Conservation (phyloP, 2,888 invertebrate genomes). For the Uloborus plumipes region DNA sequence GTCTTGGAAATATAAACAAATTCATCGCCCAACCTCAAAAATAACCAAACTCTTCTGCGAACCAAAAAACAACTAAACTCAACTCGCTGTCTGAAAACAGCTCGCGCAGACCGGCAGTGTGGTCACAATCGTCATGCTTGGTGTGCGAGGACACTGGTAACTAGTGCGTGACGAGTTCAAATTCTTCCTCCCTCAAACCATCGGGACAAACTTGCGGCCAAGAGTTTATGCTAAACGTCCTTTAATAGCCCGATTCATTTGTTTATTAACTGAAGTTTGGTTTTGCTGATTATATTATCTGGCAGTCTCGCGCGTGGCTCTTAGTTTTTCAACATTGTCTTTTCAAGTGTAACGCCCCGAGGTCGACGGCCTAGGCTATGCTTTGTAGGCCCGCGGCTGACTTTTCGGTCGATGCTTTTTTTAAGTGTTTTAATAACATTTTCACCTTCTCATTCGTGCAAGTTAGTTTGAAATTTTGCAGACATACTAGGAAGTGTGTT, state of each 20-base stretch:
- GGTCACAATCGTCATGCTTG: conserved; percentile 36
- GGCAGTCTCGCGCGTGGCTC: not conserved
- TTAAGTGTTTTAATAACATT: too few relatives aligned
- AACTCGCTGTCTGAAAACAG: too few relatives aligned
- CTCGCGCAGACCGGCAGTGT: not conserved
- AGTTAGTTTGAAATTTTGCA: too few relatives aligned
- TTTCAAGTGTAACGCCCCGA: conserved; percentile 39
- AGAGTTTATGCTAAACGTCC: conserved; percentile 43
- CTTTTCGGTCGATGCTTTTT: not conserved
- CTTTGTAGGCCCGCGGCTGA: conserved; percentile 12
- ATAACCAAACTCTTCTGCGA: too few relatives aligned
- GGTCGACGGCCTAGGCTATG: conserved; percentile 38
- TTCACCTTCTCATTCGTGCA: too few relatives aligned
- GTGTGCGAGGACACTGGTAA: conserved; percentile 18
- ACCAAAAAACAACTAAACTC: too few relatives aligned
- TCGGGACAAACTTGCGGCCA: conserved; percentile 17
- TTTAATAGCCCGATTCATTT: conserved; percentile 39
- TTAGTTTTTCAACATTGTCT: conserved; percentile 2
- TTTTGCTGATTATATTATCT: conserved; percentile 22
- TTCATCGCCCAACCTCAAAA: too few relatives aligned
- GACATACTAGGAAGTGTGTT: too few relatives aligned
- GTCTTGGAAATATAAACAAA: too few relatives aligned
- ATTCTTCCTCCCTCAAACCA: conserved; percentile 34
- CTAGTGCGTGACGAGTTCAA: conserved; percentile 57
- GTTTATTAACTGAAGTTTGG: conserved; percentile 24